Evolutionary conservation across 2,113 vertebrate species (phyloP).

Genomic region (Peucedramus taeniatus): DNA sequence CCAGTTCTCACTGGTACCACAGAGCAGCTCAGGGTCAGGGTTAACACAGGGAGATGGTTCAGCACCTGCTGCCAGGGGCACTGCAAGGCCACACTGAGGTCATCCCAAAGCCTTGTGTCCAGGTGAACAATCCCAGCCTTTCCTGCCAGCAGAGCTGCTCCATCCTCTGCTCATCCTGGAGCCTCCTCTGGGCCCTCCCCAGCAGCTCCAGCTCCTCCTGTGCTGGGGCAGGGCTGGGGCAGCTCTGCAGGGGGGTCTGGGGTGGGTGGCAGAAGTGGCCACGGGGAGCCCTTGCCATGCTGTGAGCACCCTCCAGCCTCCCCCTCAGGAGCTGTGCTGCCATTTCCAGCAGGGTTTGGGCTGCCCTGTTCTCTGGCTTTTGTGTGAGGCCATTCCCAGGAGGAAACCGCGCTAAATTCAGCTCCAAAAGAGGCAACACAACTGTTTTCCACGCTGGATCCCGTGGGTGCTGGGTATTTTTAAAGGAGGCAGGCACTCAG

Average conservation of each 20-base stretch:
- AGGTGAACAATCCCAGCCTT: not conserved
- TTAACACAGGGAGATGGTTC: not conserved
- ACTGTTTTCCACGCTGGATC: not conserved
- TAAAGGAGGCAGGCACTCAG: not conserved
- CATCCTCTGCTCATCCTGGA: not conserved
- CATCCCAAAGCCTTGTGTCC: not conserved
- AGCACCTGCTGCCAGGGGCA: not conserved
- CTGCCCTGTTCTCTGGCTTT: not conserved
- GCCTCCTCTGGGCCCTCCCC: not conserved
- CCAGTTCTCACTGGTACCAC: not conserved
- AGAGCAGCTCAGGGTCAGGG: not conserved
- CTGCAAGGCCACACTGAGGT: accelerated
- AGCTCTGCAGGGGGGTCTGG: not conserved
- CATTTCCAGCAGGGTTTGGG: not conserved
- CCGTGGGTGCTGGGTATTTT: not conserved
- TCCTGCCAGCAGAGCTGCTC: not conserved
- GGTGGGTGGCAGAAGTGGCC: not conserved
- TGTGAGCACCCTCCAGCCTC: not conserved
- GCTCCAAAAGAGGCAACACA: not conserved
- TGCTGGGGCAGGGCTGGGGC: not conserved
- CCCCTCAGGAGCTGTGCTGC: accelerated
- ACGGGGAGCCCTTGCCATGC: accelerated
- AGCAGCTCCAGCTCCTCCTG: not conserved
- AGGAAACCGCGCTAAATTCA: not conserved
- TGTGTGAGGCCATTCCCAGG: not conserved